phyloP scores from a whole-genome alignment of 1,140 invertebrate genomes.

The Microplitis demolitor region DNA sequence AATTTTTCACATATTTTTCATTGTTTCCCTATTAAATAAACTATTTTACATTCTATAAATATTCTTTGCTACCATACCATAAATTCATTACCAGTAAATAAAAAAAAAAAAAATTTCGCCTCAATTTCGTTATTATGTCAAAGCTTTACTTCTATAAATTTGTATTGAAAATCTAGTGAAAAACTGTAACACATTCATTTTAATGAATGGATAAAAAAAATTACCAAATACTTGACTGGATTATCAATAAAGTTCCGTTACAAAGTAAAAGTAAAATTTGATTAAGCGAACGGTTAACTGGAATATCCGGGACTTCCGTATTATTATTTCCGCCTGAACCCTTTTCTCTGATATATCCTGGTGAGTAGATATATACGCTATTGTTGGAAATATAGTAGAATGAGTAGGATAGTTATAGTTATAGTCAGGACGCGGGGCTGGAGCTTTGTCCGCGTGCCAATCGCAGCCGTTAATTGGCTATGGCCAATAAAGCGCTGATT shows the following conservation, averaged over 20 bases:
- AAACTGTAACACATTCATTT: neutral
- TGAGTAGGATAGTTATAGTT: neutral
- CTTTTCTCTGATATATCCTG: neutral
- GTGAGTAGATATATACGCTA: neutral
- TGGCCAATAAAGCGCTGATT: constrained; percentile 56
- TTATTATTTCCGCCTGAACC: neutral
- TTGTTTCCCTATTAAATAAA: too few species aligned
- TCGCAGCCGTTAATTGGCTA: constrained; percentile 55
- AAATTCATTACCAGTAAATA: too few species aligned
- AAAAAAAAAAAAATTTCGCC: too few species aligned
- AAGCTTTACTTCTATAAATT: too few species aligned
- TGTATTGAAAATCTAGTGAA: neutral
- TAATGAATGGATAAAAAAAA: neutral
- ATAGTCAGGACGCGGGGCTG: constrained; percentile 12
- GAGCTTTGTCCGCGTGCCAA: constrained; percentile 50
- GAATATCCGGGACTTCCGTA: constrained; percentile 9
- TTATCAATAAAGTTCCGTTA: neutral
- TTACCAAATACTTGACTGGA: neutral
- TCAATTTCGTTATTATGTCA: too few species aligned
- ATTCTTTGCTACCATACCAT: too few species aligned
- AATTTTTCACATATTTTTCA: too few species aligned
- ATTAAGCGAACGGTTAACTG: neutral
- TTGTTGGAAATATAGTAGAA: neutral
- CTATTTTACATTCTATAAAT: too few species aligned
- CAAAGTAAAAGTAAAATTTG: neutral